Conservation (phyloP, 1,140 invertebrate species). For the Micrasema longulum region DNA sequence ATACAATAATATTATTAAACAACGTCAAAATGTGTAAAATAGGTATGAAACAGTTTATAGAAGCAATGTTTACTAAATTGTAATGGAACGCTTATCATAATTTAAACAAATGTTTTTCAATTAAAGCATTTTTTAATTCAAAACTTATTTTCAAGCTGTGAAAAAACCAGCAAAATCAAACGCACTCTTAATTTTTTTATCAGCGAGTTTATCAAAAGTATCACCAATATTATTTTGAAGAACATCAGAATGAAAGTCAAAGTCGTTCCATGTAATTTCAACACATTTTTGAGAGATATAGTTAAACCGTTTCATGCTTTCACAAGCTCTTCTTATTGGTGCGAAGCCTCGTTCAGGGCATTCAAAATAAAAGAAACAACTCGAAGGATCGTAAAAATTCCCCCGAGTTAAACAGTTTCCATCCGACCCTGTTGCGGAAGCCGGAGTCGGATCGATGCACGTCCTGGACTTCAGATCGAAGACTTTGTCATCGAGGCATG, state of each 20-base stretch:
- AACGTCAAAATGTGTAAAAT: too few relatives aligned
- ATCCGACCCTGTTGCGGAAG: not conserved
- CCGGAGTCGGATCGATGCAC: conserved; percentile 3
- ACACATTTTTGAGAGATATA: not conserved
- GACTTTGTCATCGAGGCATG: conserved; percentile 18
- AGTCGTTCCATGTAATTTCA: conserved; percentile 1
- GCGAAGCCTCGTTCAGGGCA: not conserved
- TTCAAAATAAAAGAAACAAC: conserved; percentile 3
- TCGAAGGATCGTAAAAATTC: conserved; percentile 11
- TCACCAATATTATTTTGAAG: too few relatives aligned
- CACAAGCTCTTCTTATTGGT: conserved; percentile 4
- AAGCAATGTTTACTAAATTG: too few relatives aligned
- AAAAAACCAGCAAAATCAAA: too few relatives aligned
- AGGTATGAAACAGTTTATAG: too few relatives aligned
- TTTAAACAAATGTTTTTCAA: too few relatives aligned
- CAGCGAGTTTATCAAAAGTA: too few relatives aligned
- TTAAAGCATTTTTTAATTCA: too few relatives aligned
- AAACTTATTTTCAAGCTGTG: too few relatives aligned
- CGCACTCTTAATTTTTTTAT: too few relatives aligned
- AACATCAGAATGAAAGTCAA: not conserved
- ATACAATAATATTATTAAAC: too few relatives aligned
- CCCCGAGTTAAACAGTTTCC: not conserved
- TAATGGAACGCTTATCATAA: too few relatives aligned
- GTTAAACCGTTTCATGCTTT: not conserved
- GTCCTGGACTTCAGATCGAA: conserved; percentile 1